Conservation (phyloP, 2,797 vertebrate genomes). For the Fundulus diaphanus region DNA sequence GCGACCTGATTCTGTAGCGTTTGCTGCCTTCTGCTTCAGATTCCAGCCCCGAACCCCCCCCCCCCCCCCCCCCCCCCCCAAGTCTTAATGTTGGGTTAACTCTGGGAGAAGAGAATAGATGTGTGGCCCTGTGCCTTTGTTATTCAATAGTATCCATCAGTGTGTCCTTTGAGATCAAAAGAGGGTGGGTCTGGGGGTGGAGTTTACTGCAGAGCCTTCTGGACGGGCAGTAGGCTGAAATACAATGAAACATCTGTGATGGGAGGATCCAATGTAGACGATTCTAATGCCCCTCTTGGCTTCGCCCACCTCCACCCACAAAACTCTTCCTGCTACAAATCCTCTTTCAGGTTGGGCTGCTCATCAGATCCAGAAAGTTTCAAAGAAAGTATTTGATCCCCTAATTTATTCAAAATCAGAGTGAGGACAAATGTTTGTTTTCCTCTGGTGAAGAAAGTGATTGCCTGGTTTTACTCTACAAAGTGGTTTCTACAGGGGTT, state of each 20-base stretch:
- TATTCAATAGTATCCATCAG: conserved; percentile 28
- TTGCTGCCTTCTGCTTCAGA: conserved; percentile 38
- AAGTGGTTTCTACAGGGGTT: no score
- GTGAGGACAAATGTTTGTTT: not conserved
- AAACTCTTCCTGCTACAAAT: not conserved
- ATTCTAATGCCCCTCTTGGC: conserved; percentile 16
- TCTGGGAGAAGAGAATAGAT: conserved; percentile 26
- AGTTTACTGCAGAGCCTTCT: conserved; percentile 63
- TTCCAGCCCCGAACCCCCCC: not conserved
- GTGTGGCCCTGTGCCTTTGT: conserved; percentile 42
- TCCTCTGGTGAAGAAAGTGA: no score
- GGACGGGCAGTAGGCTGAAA: conserved; percentile 45
- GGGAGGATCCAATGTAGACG: conserved; percentile 52
- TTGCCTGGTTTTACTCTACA: no score
- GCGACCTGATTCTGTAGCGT: conserved; percentile 48
- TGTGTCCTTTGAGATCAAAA: conserved; percentile 32
- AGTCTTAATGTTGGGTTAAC: conserved; percentile 14
- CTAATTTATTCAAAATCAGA: not conserved
- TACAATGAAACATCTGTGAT: conserved; percentile 74
- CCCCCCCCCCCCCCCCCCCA: no score
- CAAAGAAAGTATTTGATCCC: not conserved
- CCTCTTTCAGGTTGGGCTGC: not conserved
- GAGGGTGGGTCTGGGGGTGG: not conserved
- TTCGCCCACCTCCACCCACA: conserved; percentile 24
- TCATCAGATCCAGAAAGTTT: conserved; percentile 2